Evolutionary conservation across 2,888 invertebrate species (phyloP).

Genomic region (Antitype chi): DNA sequence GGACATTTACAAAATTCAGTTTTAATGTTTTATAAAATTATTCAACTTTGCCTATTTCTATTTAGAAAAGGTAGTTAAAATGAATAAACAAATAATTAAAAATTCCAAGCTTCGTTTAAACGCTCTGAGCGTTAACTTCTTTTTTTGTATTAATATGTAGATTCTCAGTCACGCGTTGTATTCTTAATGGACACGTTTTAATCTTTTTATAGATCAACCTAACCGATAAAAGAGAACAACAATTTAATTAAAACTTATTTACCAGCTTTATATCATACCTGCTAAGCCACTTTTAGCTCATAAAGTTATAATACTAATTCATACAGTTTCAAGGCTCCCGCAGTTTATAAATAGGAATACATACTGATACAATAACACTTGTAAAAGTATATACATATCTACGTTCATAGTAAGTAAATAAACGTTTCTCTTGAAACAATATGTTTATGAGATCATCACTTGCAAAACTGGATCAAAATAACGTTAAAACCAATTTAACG

Average conservation of each 20-base stretch:
- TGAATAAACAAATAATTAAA: conserved; percentile 9
- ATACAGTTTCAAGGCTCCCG: conserved; percentile 19
- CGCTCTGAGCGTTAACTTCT: not conserved
- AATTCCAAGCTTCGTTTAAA: conserved; percentile 3
- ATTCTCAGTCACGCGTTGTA: conserved; percentile 26
- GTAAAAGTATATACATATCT: conserved; percentile 15
- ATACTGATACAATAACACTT: conserved; percentile 27
- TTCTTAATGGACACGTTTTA: conserved; percentile 30
- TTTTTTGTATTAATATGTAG: conserved; percentile 30
- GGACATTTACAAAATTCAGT: not conserved
- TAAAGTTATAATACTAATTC: conserved; percentile 8
- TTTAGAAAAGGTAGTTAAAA: not conserved
- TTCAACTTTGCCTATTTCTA: not conserved
- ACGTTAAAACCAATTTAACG: not conserved
- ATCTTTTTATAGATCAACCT: conserved; percentile 27
- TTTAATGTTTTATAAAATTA: not conserved
- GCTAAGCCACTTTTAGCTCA: conserved; percentile 6
- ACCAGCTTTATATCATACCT: not conserved
- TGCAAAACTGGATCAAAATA: conserved; percentile 21
- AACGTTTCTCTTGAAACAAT: conserved; percentile 28
- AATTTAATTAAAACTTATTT: conserved; percentile 32
- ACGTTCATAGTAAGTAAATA: conserved; percentile 40
- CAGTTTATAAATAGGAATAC: conserved; percentile 16
- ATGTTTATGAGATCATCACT: conserved; percentile 34
- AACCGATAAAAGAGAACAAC: conserved; percentile 24